Percentiles rank a stretch among this genome's conserved stretches.
Evolutionary conservation across 2,888 invertebrate species (phyloP).

Genomic region (Mechanitis mazaeus): DNA sequence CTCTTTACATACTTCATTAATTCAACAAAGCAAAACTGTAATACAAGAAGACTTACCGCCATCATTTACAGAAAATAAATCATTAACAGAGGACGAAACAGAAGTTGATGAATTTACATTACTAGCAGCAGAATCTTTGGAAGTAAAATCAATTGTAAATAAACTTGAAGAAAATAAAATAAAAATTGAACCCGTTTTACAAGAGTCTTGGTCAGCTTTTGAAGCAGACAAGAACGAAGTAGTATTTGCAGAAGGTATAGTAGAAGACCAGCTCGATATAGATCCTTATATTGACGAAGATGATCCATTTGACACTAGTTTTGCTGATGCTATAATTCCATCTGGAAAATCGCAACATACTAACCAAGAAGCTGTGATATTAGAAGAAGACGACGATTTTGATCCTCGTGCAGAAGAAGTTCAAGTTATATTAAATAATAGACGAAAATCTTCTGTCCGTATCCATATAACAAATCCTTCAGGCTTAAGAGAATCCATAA

Average conservation of each 20-base stretch:
- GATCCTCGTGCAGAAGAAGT: slow-evolving; percentile 81
- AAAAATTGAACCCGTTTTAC: slow-evolving; percentile 60
- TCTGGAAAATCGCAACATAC: slow-evolving; percentile 52
- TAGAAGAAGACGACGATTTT: slow-evolving; percentile 76
- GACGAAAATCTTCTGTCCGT: slow-evolving; percentile 71
- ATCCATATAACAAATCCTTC: slow-evolving; percentile 81
- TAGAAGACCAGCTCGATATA: slow-evolving; percentile 67
- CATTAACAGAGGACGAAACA: slow-evolving; percentile 66
- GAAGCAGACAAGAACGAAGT: slow-evolving; percentile 71
- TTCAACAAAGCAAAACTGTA: slow-evolving; percentile 61
- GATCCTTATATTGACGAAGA: slow-evolving; percentile 76
- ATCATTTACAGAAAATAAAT: slow-evolving; percentile 27
- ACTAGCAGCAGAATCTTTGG: slow-evolving; percentile 85
- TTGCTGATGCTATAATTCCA: slow-evolving; percentile 85
- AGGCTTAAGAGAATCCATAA: slow-evolving; percentile 76
- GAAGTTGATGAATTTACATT: slow-evolving; percentile 87
- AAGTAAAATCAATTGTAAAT: slow-evolving; percentile 71
- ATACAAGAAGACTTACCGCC: slow-evolving; percentile 33
- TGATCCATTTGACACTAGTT: slow-evolving; percentile 92
- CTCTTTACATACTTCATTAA: slow-evolving; percentile 75
- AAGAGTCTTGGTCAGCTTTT: slow-evolving; percentile 81
- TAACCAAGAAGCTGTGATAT: slow-evolving; percentile 56
- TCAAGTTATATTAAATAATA: slow-evolving; percentile 54
- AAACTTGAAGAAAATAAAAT: slow-evolving; percentile 64
- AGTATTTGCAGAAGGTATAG: slow-evolving; percentile 65